Conservation (phyloP, 2,888 invertebrate species). For the Sialis lutaria region DNA sequence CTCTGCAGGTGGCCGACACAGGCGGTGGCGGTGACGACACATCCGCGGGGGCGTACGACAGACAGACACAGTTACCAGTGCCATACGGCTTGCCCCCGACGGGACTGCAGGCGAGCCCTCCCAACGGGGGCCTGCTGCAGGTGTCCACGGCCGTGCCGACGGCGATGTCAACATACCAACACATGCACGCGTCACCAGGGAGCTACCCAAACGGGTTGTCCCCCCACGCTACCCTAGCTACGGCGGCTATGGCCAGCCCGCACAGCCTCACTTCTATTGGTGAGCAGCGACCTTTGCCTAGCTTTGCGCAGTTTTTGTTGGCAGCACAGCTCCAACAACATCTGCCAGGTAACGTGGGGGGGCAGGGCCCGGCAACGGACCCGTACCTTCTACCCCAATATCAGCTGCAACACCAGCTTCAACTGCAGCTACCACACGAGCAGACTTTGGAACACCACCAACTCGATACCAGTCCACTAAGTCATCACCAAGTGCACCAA, state of each 20-base stretch:
- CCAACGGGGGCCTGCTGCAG: slow-evolving; percentile 38
- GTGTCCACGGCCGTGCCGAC: slow-evolving; percentile 17
- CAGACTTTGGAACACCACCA: too few relatives aligned
- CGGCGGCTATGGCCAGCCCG: slow-evolving; percentile 37
- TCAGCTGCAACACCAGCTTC: too few relatives aligned
- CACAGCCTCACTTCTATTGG: slow-evolving; percentile 65
- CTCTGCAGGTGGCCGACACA: slow-evolving; percentile 21
- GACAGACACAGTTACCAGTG: slow-evolving; percentile 33
- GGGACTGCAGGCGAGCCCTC: slow-evolving; percentile 30
- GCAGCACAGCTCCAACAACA: slow-evolving; percentile 13
- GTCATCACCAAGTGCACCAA: too few relatives aligned
- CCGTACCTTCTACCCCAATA: slow-evolving; percentile 13
- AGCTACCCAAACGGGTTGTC: slow-evolving; percentile 72
- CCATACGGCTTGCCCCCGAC: slow-evolving; percentile 27
- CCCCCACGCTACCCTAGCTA: slow-evolving; percentile 65
- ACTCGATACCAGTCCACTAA: too few relatives aligned
- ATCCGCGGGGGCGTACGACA: slow-evolving; percentile 32
- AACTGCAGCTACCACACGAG: too few relatives aligned
- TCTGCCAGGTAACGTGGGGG: slow-evolving; percentile 58
- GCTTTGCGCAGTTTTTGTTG: slow-evolving; percentile 39
- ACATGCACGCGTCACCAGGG: slow-evolving; percentile 20
- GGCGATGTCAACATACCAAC: slow-evolving; percentile 14
- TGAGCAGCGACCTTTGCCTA: slow-evolving; percentile 44
- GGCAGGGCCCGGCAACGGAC: slow-evolving; percentile 35
- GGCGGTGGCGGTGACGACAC: slow-evolving; percentile 7